Evolutionary conservation across 2,797 vertebrate species (phyloP).

Genomic region (Champsocephalus esox): DNA sequence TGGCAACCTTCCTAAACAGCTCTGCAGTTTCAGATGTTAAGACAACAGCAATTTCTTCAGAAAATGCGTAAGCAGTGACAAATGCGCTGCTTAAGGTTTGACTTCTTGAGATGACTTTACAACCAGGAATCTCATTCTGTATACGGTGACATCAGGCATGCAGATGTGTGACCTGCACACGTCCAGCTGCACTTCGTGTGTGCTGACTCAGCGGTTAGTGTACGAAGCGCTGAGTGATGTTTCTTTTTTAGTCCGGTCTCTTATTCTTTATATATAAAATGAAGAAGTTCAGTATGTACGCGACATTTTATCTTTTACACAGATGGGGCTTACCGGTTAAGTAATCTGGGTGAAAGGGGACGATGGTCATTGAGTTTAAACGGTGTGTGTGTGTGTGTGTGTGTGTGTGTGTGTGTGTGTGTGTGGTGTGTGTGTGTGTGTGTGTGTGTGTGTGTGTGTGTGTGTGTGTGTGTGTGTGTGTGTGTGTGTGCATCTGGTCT

Average conservation of each 20-base stretch:
- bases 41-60: background rate
- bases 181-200: slow-evolving; percentile 20
- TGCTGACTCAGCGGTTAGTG: slow-evolving; percentile 44
- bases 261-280: background rate
- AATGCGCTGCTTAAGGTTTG: slow-evolving; percentile 1
- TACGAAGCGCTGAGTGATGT: background rate
- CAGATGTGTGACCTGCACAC: background rate
- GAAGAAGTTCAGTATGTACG: slow-evolving; percentile 11
- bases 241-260: background rate
- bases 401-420: no score
- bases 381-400: slow-evolving; percentile 8
- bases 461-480: no score
- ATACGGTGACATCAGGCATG: slow-evolving; percentile 2
- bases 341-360: slow-evolving; percentile 43
- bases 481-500: slow-evolving; percentile 24
- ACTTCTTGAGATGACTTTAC: slow-evolving; percentile 6
- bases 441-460: no score
- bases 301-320: background rate
- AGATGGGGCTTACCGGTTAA: background rate
- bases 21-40: background rate
- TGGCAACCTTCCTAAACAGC: background rate
- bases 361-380: slow-evolving; percentile 19
- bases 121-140: background rate
- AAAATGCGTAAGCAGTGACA: background rate
- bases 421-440: no score